Evolutionary conservation across 2,888 invertebrate genomes (phyloP).

Genomic region (Allophyes oxyacanthae): DNA sequence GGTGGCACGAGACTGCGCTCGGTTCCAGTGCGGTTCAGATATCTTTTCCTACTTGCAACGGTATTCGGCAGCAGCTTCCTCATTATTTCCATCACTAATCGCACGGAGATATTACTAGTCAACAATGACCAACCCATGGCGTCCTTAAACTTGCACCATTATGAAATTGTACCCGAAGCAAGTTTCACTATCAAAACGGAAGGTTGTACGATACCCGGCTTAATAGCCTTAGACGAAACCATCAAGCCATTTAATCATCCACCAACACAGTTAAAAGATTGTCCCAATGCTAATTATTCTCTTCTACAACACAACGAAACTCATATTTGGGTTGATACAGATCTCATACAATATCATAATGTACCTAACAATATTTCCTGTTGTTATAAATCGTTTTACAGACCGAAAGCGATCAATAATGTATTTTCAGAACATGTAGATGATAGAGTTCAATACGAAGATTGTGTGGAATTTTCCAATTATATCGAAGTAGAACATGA

Average conservation of each 20-base stretch:
- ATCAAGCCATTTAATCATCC: slow-evolving; percentile 87
- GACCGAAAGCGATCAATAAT: slow-evolving; percentile 83
- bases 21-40: slow-evolving; percentile 72
- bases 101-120: slow-evolving; percentile 68
- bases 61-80: slow-evolving; percentile 77
- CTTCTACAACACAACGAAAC: slow-evolving; percentile 90
- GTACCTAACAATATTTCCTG: slow-evolving; percentile 86
- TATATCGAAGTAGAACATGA: slow-evolving; percentile 87
- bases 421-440: slow-evolving; percentile 82
- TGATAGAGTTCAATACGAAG: slow-evolving; percentile 82
- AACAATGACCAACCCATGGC: slow-evolving; percentile 64
- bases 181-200: slow-evolving; percentile 89
- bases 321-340: slow-evolving; percentile 87
- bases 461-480: slow-evolving; percentile 85
- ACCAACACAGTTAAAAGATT: slow-evolving; percentile 85
- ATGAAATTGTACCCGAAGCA: slow-evolving; percentile 62
- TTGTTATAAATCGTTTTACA: slow-evolving; percentile 90
- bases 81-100: slow-evolving; percentile 74
- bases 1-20: slow-evolving; percentile 57
- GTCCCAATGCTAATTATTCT: slow-evolving; percentile 84
- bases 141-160: slow-evolving; percentile 57
- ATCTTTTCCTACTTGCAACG: slow-evolving; percentile 74
- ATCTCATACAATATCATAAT: slow-evolving; percentile 84
- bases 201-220: slow-evolving; percentile 91
- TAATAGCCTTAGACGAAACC: slow-evolving; percentile 90